Base-by-base conservation (phyloP, 2,888 invertebrate species). In the Drosophila macrospina region DNA sequence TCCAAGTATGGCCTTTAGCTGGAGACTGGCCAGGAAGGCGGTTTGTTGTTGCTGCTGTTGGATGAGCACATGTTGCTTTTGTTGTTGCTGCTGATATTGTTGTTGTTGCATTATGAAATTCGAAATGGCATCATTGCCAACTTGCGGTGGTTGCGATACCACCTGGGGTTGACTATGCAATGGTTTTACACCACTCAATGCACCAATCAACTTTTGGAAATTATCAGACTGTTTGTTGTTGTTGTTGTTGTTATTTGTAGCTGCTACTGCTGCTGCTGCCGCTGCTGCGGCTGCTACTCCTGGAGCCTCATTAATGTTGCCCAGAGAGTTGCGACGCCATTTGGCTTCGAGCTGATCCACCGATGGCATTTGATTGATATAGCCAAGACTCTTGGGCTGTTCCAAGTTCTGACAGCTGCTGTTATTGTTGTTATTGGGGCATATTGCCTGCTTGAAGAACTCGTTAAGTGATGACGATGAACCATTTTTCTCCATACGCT, bases 41-140 rank as follows among this genome's bases (percentile, higher is more conserved):
- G 91, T 90, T 65, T 91, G 91, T 42, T 91, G 91, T 41, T 91
- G 91, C 52, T 91, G 91, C 57, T 90, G 91, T 30, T 91, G 76
- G 2, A 90, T 69, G 36, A 85, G 82, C 34, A 88, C 80, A 11
- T 91, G 83, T 32, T 88, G 90, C 10, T 88, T 83, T 32, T 90
- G 88, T 54, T 90, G 90, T 45, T 90, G 90, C 55, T 91, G 91
- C 30, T 90, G 78, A 55, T 88, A 73, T 57, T 91, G 91, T 20
- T 89, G 90, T 32, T 91, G 90, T 59, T 91, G 91, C 37, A 91
- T 69, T 15, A 91, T 88, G 16, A 91, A 90, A 67, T 82, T 90
- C 0, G 90, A 88, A 8, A 91, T 76, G 70, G 90, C 90, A 56
- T 91, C 91, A 47, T 80, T 87, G 42, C 81, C 81, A 30, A 80